Conservation (phyloP, 2,888 invertebrate genomes). For the Carterocephalus palaemon region DNA sequence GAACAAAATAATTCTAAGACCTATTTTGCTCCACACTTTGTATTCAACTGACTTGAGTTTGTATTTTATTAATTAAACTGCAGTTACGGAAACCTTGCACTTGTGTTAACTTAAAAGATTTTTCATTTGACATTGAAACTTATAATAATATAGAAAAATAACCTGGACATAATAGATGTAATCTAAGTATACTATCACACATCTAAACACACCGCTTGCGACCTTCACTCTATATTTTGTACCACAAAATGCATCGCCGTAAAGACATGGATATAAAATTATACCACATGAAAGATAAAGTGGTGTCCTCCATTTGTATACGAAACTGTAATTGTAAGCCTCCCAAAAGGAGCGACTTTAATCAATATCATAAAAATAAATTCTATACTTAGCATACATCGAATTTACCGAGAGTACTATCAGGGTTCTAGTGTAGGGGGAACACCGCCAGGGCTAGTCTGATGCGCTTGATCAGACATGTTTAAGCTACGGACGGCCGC, state of each 20-base stretch:
- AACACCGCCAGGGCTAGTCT: conserved; percentile 46
- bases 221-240: conserved; percentile 51
- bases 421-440: conserved; percentile 41
- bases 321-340: conserved; percentile 18
- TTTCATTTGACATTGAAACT: no score
- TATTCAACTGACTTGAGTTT: no score
- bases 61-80: no score
- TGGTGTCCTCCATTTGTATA: conserved; percentile 24
- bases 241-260: conserved; percentile 61
- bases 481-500: conserved; percentile 83
- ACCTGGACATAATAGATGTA: conserved; percentile 11
- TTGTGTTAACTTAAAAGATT: no score
- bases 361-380: conserved; percentile 54
- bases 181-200: conserved; percentile 29
- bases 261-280: conserved; percentile 47
- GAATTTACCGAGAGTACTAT: conserved; percentile 30
- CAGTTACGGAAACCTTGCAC: no score
- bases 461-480: conserved; percentile 40
- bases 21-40: no score
- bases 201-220: conserved; percentile 13
- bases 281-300: conserved; percentile 28
- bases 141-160: conserved; percentile 5
- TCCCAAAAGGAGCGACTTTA: conserved; percentile 27
- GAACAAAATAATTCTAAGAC: no score
- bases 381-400: conserved; percentile 49